A percentile compares a stretch with the other conserved stretches of the same genome.
phyloP scores from a whole-genome alignment of 2,888 invertebrate genomes.

The Rhagonycha fulva region DNA sequence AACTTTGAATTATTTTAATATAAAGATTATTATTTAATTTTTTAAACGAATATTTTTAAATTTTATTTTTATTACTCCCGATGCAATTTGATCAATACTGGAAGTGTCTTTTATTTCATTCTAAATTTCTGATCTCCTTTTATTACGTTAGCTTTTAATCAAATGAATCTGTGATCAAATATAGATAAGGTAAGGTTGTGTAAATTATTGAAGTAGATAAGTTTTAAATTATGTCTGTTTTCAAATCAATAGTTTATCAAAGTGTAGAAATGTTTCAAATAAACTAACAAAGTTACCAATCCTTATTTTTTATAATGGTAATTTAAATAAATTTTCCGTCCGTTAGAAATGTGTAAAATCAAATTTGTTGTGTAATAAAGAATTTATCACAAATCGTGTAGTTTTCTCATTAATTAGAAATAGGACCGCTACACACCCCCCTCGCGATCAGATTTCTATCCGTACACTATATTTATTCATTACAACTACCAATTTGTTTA shows the following conservation, averaged over 20 bases:
- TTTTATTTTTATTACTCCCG: background rate
- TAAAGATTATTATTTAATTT: background rate
- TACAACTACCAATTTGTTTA: too few species aligned
- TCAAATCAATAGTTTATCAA: background rate
- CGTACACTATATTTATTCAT: too few species aligned
- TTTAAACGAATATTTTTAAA: background rate
- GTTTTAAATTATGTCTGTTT: slow-evolving; percentile 15
- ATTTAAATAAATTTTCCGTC: background rate
- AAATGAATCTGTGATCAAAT: slow-evolving; percentile 24
- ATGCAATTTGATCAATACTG: background rate
- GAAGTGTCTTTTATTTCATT: slow-evolving; percentile 3
- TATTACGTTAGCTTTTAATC: slow-evolving; percentile 4
- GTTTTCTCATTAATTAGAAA: too few species aligned
- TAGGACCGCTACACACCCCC: too few species aligned
- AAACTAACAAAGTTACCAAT: background rate
- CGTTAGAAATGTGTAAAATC: background rate
- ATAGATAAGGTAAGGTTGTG: slow-evolving; percentile 25
- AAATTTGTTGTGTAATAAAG: background rate
- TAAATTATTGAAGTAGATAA: slow-evolving; percentile 17
- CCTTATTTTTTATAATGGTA: background rate
- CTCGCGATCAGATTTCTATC: too few species aligned
- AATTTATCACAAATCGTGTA: background rate
- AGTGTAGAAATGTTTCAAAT: background rate
- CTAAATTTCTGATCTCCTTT: background rate
- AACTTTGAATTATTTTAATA: slow-evolving; percentile 1